Base-by-base conservation (phyloP, 2,113 vertebrate species). In the Prochilodus magdalenae region DNA sequence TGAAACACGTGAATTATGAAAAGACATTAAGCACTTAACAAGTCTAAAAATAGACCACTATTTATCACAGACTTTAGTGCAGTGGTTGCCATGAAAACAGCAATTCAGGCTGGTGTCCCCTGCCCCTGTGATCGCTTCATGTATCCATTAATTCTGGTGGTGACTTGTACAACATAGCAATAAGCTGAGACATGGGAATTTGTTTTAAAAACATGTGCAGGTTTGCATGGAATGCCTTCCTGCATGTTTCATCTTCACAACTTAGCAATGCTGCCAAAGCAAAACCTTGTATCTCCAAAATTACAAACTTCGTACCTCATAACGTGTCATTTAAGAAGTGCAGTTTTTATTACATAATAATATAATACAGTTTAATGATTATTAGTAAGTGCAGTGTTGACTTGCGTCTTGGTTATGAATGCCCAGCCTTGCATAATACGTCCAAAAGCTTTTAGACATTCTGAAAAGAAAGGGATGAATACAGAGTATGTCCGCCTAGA, bases 51-150 rank as follows among this genome's bases (percentile, higher is more conserved):
- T 88, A 88, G 75, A 8, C 30, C 67, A 1, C 51, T 51, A 51
- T 84, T 67, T 75, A 69, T 84, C 77, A 75, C 55, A 0, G 78
- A 83, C 84, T 72, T 77, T 47, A 78, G 69, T 44, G 44, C 81
- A 78, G 86, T 59, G 4, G 87, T 86, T 89, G 85, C 87, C 87
- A 86, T 87, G 87, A 87, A 89, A 87, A 88, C 86, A 60, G 67
- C 20, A 62, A 73, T 82, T 80, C 53, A 79, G 62, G n/a, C 40
- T 6, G 27, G 47, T 40, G 60, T 75, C 55, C 29, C 24, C 33
- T 59, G 15, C 40, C n/a, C 55, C 60, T 20, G 7, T 78, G 60
- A 79, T 75, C 75, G 53, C 71, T 74, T 78, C 27, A 51, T 36
- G 26, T 66, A 30, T 75, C 26, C 36, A 30, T 70, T 55, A 76